Conservation (phyloP, 2,113 vertebrate genomes). For the Tyrannus savana region DNA sequence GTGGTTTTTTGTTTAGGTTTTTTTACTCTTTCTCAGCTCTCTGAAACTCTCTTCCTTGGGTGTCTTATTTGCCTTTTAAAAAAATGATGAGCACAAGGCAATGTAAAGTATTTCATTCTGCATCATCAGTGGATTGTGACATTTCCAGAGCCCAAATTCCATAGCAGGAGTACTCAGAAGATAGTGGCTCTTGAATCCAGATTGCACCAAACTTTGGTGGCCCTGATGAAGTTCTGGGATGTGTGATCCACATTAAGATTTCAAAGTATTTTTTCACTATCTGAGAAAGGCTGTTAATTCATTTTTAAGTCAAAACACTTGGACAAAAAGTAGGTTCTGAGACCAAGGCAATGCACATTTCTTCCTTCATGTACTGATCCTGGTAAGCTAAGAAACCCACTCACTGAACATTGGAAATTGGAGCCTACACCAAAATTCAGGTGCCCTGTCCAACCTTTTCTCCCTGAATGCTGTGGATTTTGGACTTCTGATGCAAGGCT, state of each 20-base stretch:
- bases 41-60: not conserved
- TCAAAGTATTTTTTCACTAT: not conserved
- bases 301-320: not conserved
- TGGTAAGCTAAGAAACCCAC: not conserved
- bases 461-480: not conserved
- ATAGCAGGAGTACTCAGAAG: not conserved
- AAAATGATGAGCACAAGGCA: not conserved
- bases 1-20: accelerated
- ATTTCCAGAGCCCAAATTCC: not conserved
- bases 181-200: not conserved
- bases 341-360: not conserved
- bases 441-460: not conserved
- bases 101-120: not conserved
- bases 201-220: accelerated
- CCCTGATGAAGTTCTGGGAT: not conserved
- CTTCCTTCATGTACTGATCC: not conserved
- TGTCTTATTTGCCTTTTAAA: not conserved
- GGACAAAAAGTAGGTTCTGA: not conserved
- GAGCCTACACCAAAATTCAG: not conserved
- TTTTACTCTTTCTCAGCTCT: not conserved
- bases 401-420: not conserved
- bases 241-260: not conserved
- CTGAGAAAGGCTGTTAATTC: not conserved
- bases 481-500: not conserved
- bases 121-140: not conserved